Base-by-base conservation (phyloP, 2,113 vertebrate genomes). In the Gobiocypris rarus region DNA sequence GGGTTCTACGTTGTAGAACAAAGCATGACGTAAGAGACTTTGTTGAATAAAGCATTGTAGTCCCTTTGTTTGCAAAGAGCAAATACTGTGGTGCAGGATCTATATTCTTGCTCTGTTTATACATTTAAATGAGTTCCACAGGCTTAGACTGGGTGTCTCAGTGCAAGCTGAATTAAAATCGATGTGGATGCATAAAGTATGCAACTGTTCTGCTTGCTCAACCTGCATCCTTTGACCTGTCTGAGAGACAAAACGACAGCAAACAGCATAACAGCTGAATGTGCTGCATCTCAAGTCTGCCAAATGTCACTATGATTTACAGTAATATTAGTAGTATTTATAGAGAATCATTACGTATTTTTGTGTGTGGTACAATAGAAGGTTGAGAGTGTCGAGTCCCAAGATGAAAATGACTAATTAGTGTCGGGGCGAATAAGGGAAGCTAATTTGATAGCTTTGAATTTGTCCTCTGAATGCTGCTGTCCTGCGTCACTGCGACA, bases 271-370 rank as follows among this genome's bases (percentile, higher is more conserved):
- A 19, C 17, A 34, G 17, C 59, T 22, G 43, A 50, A 31, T 31
- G 43, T 67, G 59, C 41, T 48, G 52, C 75, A 77, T 58, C 19
- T 77, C 52, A 58, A 3, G 14, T 31, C 24, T 19, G 63, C 63
- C 65, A 56, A 70, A 81, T 81, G 22, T 17, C 22, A 54, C 13
- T 11, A 31, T 70, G 79, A 81, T 81, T 81, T 81, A 81, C 65
- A 70, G 19, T 70, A 81, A 81, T 17, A 17, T 56, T 79, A 28
- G 48, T 19, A 10, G 79, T 70, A 69, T 70, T 81, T 70, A 81
- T 69, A 34, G 65, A 70, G 65, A 70, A 81, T 81, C 28, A 81
- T 56, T 69, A 81, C 0, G 11, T 24, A 11, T 54, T 9, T 26
- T 5, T 26, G 34, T 4, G 22, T 71, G 26, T 1, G 34, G 71